Evolutionary conservation across 1,140 invertebrate genomes (phyloP), one percentile per base, ranked within the genome.

Genomic region (Melanaphis sacchari): DNA sequence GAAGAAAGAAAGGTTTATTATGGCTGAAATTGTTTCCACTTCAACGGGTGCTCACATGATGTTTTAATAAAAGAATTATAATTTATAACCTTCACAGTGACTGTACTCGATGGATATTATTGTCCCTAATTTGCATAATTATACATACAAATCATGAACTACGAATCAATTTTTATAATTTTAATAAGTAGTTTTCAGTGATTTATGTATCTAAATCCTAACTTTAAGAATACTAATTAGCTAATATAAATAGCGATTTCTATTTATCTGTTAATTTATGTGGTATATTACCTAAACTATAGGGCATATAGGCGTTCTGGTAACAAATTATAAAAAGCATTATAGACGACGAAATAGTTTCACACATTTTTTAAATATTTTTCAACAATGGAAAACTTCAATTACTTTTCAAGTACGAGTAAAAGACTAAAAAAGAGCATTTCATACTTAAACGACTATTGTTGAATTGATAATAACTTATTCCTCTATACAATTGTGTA

Each of bases 371-470:
- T 76, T 18, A 76, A 76, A 76, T 76, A 6, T 18, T n/a, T 76
- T 76, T 36, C 59, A 76, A 76, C 59, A 76, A 66, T 76, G 59
- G 59, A 76, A 36, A 15, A 76, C 59, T 76, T 76, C 11, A 76
- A 76, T 76, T 76, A 76, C 59, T 76, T 76, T 36, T n/a, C 15
- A 15, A 76, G 59, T 36, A 76, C 31, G n/a, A 76, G 59, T 36
- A 36, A 18, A 18, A n/a, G 22, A 76, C 59, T 76, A 18, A 76
- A 76, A 76, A 76, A 21, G 15, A 76, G 31, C 31, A 36, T 76
- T n/a, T n/a, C 18, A 76, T n/a, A n/a, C n/a, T 76, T 76, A 76
- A n/a, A 76, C n/a, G 59, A 76, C 59, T 76, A n/a, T 76, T 76
- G 59, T 76, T 76, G 31, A 15, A n/a, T 76, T 6, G 59, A 76